Percentiles rank a stretch among this genome's conserved stretches.
Evolutionary conservation across 2,888 invertebrate genomes (phyloP).

Genomic region (Drosophila birchii): DNA sequence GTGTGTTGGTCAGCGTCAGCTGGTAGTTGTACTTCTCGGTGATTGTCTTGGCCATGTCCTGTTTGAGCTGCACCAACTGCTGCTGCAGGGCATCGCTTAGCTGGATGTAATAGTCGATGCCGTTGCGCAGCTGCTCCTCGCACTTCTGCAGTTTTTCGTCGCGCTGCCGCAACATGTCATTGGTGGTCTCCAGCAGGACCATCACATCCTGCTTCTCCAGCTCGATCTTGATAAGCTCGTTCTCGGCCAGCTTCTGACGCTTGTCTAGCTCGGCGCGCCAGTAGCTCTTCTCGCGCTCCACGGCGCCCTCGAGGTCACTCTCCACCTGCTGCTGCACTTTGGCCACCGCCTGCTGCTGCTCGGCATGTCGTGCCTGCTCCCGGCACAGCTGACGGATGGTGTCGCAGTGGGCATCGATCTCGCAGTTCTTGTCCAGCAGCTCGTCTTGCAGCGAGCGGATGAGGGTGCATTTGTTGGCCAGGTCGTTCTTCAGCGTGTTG

Average conservation of each 20-base stretch:
- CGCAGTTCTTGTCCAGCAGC: slow-evolving; percentile 82
- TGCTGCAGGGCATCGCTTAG: slow-evolving; percentile 83
- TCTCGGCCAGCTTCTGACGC: slow-evolving; percentile 86
- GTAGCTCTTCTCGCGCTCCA: slow-evolving; percentile 85
- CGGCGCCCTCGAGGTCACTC: slow-evolving; percentile 83
- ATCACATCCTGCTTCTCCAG: slow-evolving; percentile 86
- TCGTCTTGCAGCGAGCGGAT: slow-evolving; percentile 83
- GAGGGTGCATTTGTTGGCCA: slow-evolving; percentile 82
- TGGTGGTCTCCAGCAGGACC: slow-evolving; percentile 83
- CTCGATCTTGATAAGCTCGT: slow-evolving; percentile 86
- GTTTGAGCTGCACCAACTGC: slow-evolving; percentile 83
- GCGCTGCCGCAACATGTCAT: slow-evolving; percentile 84
- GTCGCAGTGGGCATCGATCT: slow-evolving; percentile 83
- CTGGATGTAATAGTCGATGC: slow-evolving; percentile 83
- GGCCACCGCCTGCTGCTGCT: slow-evolving; percentile 85
- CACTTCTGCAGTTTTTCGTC: slow-evolving; percentile 84
- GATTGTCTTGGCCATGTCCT: slow-evolving; percentile 83
- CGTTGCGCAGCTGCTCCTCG: slow-evolving; percentile 83
- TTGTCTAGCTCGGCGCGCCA: slow-evolving; percentile 86
- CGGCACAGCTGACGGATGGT: slow-evolving; percentile 81
- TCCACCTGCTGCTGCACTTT: slow-evolving; percentile 85
- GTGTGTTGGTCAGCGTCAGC: slow-evolving; percentile 83
- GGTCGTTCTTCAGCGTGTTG: slow-evolving; percentile 81
- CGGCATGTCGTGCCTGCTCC: slow-evolving; percentile 80
- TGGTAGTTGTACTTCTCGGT: slow-evolving; percentile 85